These are phyloP conservation scores for Chalcis sispes DNA, from an alignment of 2,888 invertebrate species.

Conservation along the genomic window DNA sequence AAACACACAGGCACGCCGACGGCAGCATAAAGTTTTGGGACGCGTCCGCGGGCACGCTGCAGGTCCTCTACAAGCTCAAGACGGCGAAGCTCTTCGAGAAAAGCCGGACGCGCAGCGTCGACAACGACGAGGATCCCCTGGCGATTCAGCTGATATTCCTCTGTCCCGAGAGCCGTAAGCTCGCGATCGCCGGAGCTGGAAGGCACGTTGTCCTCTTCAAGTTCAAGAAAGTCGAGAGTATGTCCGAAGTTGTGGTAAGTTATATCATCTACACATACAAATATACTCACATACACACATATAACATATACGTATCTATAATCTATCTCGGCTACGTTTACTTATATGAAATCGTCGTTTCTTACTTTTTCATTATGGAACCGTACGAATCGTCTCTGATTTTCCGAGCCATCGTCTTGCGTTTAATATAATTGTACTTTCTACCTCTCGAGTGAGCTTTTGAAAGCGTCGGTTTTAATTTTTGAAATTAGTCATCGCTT, in stretches of 20 bases:
- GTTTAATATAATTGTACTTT: no score
- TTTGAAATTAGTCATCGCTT: no score
- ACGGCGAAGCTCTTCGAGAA: constrained; percentile 94
- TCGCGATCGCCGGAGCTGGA: constrained; percentile 94
- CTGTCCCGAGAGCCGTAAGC: constrained; percentile 93
- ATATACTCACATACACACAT: no score
- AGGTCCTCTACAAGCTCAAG: constrained; percentile 98
- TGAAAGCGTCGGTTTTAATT: no score
- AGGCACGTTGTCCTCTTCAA: constrained; percentile 97
- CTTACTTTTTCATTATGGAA: no score
- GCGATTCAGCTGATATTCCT: constrained; percentile 93
- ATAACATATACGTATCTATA: no score
- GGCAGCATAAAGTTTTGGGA: constrained; percentile 99
- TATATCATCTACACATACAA: no score
- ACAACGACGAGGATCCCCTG: constrained; percentile 90
- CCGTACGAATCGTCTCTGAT: no score
- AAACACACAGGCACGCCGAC: constrained; percentile 89
- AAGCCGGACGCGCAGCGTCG: constrained; percentile 80
- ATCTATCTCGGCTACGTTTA: neutral
- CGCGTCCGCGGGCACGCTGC: constrained; percentile 95
- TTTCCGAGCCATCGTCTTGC: no score
- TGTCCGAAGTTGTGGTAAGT: constrained; percentile 86
- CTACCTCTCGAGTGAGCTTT: no score
- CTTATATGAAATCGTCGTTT: no score
- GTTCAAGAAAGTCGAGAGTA: constrained; percentile 94